Conservation (phyloP, 2,888 invertebrate genomes). For the Hypomecis punctinalis region DNA sequence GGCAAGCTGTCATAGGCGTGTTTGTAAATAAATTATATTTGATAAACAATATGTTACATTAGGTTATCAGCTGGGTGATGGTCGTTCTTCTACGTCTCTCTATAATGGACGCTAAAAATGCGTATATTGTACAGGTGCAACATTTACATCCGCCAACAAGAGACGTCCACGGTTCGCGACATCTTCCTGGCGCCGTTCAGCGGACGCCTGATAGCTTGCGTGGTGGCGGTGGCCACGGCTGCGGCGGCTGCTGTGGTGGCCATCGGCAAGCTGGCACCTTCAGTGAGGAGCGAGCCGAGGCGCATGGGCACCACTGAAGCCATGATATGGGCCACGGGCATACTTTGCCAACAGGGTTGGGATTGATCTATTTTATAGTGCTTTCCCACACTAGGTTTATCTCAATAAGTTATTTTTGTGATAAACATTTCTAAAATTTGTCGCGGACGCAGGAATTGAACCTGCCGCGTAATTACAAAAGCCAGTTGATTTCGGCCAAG, state of each 20-base stretch:
- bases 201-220: constrained; percentile 79
- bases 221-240: constrained; percentile 77
- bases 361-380: too few species aligned
- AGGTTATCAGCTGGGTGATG: too few species aligned
- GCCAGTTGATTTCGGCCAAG: too few species aligned
- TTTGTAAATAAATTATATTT: too few species aligned
- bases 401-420: too few species aligned
- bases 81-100: too few species aligned
- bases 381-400: too few species aligned
- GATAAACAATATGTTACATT: too few species aligned
- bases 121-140: constrained; percentile 76
- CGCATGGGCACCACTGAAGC: constrained; percentile 81
- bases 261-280: constrained; percentile 77
- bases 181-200: constrained; percentile 87
- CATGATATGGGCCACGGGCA: constrained; percentile 86
- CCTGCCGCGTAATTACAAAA: too few species aligned
- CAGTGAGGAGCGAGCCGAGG: constrained; percentile 55
- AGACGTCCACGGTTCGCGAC: constrained; percentile 85
- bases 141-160: constrained; percentile 86
- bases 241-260: constrained; percentile 79
- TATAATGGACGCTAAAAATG: background rate
- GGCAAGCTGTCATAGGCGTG: too few species aligned
- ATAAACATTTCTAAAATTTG: too few species aligned
- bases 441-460: too few species aligned
- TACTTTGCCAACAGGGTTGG: constrained; percentile 87